A percentile compares a stretch with the other conserved stretches of the same genome.
Evolutionary conservation across 1,140 invertebrate genomes (phyloP).

Genomic region (Aphelenchoides avenae): DNA sequence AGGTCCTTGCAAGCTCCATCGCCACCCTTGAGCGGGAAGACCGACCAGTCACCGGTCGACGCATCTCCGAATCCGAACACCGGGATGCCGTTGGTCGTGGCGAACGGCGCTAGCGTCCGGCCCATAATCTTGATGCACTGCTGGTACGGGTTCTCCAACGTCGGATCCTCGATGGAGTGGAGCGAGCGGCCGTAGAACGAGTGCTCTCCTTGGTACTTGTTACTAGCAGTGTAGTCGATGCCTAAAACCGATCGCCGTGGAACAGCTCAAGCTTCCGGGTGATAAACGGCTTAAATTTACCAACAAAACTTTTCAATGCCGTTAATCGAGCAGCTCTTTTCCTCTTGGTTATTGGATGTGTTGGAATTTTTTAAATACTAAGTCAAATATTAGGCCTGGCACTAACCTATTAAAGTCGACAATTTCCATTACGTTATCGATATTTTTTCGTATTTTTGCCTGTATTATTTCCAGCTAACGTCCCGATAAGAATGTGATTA

Average conservation of each 20-base stretch:
- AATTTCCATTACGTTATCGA: too few relatives aligned
- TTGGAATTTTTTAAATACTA: too few relatives aligned
- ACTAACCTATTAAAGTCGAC: too few relatives aligned
- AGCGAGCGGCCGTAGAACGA: conserved; percentile 62
- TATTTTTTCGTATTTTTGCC: too few relatives aligned
- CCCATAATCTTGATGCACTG: conserved; percentile 61
- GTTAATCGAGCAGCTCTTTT: too few relatives aligned
- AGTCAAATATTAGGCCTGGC: too few relatives aligned
- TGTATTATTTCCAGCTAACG: too few relatives aligned
- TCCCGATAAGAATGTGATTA: too few relatives aligned
- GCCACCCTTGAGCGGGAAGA: conserved; percentile 60
- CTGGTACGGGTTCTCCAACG: conserved; percentile 60
- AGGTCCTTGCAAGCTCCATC: conserved; percentile 60
- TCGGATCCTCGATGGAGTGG: conserved; percentile 57
- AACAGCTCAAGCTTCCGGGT: too few relatives aligned
- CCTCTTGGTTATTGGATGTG: too few relatives aligned
- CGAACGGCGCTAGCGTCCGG: conserved; percentile 63
- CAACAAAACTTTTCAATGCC: too few relatives aligned
- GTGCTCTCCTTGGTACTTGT: conserved; percentile 65
- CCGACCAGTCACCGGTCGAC: conserved; percentile 60
- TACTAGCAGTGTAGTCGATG: conserved; percentile 65
- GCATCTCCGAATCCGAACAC: conserved; percentile 64
- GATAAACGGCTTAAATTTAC: conserved; percentile 1
- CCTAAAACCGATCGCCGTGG: conserved; percentile 60
- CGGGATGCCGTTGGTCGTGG: conserved; percentile 60